A percentile compares a stretch with the other conserved stretches of the same genome.
Conservation (phyloP, 1,140 invertebrate genomes). For the Bombus sibiricus region DNA sequence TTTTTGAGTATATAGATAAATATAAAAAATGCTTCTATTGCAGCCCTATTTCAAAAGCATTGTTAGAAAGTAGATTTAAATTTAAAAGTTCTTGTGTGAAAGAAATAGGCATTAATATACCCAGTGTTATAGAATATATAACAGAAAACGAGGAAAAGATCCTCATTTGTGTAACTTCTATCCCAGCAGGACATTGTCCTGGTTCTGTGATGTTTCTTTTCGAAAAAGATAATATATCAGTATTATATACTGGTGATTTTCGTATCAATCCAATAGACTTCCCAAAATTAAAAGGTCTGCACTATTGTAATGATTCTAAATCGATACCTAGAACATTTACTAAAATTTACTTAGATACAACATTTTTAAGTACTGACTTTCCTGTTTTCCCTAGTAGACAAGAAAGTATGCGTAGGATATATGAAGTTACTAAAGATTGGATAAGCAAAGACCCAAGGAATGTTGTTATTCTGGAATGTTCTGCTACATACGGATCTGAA, state of each 20-base stretch:
- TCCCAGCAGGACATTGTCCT: slow-evolving; percentile 88
- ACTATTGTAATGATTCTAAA: slow-evolving; percentile 75
- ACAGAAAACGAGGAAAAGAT: slow-evolving; percentile 71
- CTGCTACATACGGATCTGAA: slow-evolving; percentile 85
- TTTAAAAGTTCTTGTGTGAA: slow-evolving; percentile 67
- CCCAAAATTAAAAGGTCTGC: slow-evolving; percentile 83
- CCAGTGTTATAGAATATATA: slow-evolving; percentile 69
- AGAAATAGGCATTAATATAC: slow-evolving; percentile 69
- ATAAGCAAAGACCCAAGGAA: slow-evolving; percentile 79
- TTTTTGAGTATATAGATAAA: slow-evolving; percentile 64
- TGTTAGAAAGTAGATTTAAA: slow-evolving; percentile 65
- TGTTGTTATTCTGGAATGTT: slow-evolving; percentile 82
- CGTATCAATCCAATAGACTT: slow-evolving; percentile 84
- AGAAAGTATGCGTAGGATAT: slow-evolving; percentile 82
- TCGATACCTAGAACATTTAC: slow-evolving; percentile 82
- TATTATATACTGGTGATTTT: slow-evolving; percentile 90
- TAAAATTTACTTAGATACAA: slow-evolving; percentile 88
- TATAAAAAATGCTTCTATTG: slow-evolving; percentile 75
- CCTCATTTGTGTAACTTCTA: slow-evolving; percentile 83
- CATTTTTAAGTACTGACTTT: slow-evolving; percentile 84
- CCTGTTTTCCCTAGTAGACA: slow-evolving; percentile 84
- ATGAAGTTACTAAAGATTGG: slow-evolving; percentile 83
- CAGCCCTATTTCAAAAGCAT: slow-evolving; percentile 71
- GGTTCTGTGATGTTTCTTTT: slow-evolving; percentile 90
- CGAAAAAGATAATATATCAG: slow-evolving; percentile 78